These are phyloP conservation scores for Marisa cornuarietis DNA, from an alignment of 1,140 invertebrate genomes.

Conservation along the genomic window DNA sequence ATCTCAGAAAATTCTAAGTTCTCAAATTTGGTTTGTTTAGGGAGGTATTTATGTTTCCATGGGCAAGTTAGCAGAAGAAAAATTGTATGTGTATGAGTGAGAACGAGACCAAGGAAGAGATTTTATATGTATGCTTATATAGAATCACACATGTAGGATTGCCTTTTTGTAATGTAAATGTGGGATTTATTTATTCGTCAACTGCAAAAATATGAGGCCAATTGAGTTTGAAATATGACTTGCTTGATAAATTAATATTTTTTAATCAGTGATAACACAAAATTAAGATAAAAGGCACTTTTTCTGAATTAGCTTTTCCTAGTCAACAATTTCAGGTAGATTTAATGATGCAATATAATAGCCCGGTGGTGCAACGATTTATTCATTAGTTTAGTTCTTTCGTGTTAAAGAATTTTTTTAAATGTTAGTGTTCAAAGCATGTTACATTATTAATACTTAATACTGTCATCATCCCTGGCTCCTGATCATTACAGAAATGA, in stretches of 20 bases:
- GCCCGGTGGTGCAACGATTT: no score
- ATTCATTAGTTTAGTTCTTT: background rate
- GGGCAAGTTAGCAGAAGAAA: no score
- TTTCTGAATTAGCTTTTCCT: background rate
- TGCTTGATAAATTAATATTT: background rate
- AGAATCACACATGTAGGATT: no score
- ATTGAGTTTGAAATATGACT: background rate
- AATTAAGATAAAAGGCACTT: background rate
- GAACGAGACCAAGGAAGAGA: no score
- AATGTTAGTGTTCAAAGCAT: background rate
- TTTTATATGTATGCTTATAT: no score
- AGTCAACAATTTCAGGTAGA: background rate
- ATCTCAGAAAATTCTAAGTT: no score
- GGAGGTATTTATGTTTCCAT: no score
- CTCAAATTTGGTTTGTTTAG: no score
- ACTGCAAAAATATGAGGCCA: no score
- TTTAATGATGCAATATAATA: background rate
- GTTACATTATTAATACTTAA: background rate
- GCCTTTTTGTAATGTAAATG: no score
- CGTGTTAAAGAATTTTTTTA: background rate
- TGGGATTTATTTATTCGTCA: no score
- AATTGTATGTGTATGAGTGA: no score
- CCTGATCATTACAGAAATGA: slow-evolving; percentile 26
- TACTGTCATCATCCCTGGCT: background rate
- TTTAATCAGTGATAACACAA: background rate